Base-by-base conservation (phyloP, 2,888 invertebrate species). In the Xestia sexstrigata region DNA sequence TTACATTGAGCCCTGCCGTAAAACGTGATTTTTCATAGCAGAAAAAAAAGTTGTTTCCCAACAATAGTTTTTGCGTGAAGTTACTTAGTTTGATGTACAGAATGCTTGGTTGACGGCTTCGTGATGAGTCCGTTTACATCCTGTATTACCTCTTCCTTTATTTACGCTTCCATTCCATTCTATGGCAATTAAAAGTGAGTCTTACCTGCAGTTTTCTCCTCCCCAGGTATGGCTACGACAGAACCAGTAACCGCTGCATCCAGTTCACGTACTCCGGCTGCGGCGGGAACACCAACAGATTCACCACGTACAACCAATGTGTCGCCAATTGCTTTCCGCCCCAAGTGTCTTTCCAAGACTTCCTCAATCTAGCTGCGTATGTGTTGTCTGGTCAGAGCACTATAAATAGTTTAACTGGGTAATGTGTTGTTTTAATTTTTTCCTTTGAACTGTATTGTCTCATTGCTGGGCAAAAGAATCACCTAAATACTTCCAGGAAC, bases 191-290 rank as follows among this genome's bases (percentile, higher is more conserved):
- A 1, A 23, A 52, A 52, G 52, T 52, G 23, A n/a, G 11, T 0
- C 13, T 55, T 20, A 62, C 20, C 20, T 8, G 1, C 42, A 42
- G n/a, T 65, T n/a, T n/a, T 3, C 7, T 60, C 26, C 23, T n/a
- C 11, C n/a, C 6, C 67, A 81, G 79, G 17, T 79, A 81, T 23
- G 79, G 62, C 2, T 79, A 63, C 39, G 75, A 81, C 26, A 42
- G 55, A 15, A 0, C 8, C n/a, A 81, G 23, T 0, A 30, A 13
- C 1, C 26, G 15, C 7, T 79, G 79, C n/a, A 17, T 81, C 35
- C 82, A 75, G 52, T 79, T 81, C 76, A 68, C 76, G 0, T 79
- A 82, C 45, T 81, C 67, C 5, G 82, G 79, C 20, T 79, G 79
- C 4, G 79, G 79, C 0, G 79, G 79, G 0, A 79, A 79, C 47